Evolutionary conservation across 2,888 invertebrate genomes (phyloP).

Genomic region (Gryllus longicercus): DNA sequence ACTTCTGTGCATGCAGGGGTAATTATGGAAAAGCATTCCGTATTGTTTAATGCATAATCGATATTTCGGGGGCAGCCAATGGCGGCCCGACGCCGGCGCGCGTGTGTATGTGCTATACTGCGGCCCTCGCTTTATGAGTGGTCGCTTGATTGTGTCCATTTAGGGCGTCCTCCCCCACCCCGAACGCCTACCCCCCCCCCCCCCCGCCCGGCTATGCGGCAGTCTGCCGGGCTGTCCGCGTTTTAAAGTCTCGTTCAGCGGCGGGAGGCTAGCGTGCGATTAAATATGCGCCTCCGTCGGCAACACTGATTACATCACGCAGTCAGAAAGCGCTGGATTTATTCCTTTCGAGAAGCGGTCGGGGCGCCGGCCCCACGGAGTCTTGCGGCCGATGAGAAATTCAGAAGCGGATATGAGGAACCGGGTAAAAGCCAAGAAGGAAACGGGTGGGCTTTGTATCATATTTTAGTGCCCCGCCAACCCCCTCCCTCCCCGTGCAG

Average conservation of each 20-base stretch:
- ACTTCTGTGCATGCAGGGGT: slow-evolving; percentile 22
- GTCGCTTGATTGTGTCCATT: slow-evolving; percentile 17
- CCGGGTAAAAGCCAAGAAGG: not conserved
- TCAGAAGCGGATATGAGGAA: not conserved
- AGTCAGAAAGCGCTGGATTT: not conserved
- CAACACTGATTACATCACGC: slow-evolving; percentile 6
- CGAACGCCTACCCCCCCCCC: no score
- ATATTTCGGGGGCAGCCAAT: slow-evolving; percentile 18
- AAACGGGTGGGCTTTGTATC: not conserved
- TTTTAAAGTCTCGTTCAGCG: not conserved
- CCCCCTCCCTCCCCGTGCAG: not conserved
- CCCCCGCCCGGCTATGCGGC: not conserved
- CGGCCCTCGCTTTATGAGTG: not conserved
- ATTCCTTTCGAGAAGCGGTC: not conserved
- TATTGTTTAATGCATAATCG: slow-evolving; percentile 32
- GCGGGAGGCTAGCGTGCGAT: not conserved
- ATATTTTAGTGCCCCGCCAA: not conserved
- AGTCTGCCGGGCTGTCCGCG: not conserved
- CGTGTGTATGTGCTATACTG: not conserved
- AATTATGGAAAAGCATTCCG: slow-evolving; percentile 27
- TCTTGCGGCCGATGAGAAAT: slow-evolving; percentile 6
- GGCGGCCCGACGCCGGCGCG: not conserved
- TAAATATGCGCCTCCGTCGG: not conserved
- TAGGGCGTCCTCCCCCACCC: not conserved
- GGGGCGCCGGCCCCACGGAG: not conserved